Conservation (phyloP, 1,140 invertebrate species). For the Drosophila orosa region DNA sequence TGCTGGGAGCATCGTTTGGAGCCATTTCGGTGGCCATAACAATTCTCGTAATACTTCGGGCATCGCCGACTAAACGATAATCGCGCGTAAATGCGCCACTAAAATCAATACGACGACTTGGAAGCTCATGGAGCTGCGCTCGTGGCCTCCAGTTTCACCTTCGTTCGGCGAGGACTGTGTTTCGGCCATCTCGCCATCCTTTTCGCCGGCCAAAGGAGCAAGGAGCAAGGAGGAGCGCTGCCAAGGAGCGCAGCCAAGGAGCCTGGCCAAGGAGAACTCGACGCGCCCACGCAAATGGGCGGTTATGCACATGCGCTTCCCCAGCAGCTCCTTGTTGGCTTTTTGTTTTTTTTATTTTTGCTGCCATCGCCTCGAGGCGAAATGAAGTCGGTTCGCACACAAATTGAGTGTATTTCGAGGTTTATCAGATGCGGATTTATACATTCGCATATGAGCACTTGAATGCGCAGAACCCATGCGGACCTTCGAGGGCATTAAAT, state of each 20-base stretch:
- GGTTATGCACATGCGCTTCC: conserved; percentile 76
- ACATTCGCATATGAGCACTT: conserved; percentile 33
- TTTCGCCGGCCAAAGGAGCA: conserved; percentile 24
- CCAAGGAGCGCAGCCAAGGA: conserved; percentile 25
- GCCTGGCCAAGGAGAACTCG: conserved; percentile 26
- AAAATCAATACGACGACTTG: conserved; percentile 78
- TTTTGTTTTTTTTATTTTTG: conserved; percentile 4
- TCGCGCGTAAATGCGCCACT: conserved; percentile 82
- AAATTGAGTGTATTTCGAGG: conserved; percentile 64
- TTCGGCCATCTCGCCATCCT: conserved; percentile 57
- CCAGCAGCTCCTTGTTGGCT: conserved; percentile 20
- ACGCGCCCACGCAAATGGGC: conserved; percentile 53
- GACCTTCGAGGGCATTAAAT: not conserved
- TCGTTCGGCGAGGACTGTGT: conserved; percentile 35
- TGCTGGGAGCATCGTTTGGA: conserved; percentile 66
- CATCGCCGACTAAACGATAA: conserved; percentile 81
- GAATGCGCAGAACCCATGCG: not conserved
- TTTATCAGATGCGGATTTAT: conserved; percentile 63
- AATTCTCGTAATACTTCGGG: conserved; percentile 82
- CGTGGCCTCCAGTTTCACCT: conserved; percentile 67
- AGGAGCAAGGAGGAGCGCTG: conserved; percentile 9
- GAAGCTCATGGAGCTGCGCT: conserved; percentile 33
- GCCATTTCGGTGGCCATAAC: conserved; percentile 79
- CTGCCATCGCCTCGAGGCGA: conserved; percentile 13
- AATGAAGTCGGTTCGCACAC: conserved; percentile 53